Percentiles rank a stretch among this genome's conserved stretches.
phyloP scores from a whole-genome alignment of 2,888 invertebrate genomes.

The Scaptodrosophila latifasciaeformis region DNA sequence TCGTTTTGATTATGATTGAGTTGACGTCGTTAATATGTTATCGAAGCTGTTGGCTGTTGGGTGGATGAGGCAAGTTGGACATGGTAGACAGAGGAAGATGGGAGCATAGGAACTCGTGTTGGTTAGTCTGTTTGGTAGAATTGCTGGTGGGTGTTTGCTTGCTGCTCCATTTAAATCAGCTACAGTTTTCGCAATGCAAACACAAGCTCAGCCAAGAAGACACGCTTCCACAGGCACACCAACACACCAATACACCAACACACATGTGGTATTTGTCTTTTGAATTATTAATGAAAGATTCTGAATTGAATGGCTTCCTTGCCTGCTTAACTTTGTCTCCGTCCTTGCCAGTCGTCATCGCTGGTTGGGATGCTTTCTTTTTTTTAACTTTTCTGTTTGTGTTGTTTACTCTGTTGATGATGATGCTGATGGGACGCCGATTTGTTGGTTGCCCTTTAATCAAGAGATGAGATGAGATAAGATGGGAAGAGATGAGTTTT shows the following conservation, averaged over 20 bases:
- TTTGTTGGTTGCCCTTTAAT: slow-evolving; percentile 47
- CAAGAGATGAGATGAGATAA: slow-evolving; percentile 39
- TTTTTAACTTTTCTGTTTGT: slow-evolving; percentile 23
- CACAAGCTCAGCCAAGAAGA: slow-evolving; percentile 25
- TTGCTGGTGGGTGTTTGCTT: slow-evolving; percentile 27
- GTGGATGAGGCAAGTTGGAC: background rate
- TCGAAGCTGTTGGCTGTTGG: slow-evolving; percentile 31
- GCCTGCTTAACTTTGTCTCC: slow-evolving; percentile 1
- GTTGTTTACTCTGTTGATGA: background rate
- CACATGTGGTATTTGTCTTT: slow-evolving; percentile 68
- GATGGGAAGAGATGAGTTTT: slow-evolving; percentile 23
- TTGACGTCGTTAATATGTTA: slow-evolving; percentile 67
- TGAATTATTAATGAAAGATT: slow-evolving; percentile 74
- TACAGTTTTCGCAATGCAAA: slow-evolving; percentile 43
- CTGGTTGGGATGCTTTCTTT: slow-evolving; percentile 25
- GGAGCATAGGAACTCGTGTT: background rate
- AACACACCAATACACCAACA: no score
- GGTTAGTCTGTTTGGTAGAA: background rate
- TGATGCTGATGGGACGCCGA: slow-evolving; percentile 25
- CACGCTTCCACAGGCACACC: slow-evolving; percentile 7
- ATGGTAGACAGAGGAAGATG: no score
- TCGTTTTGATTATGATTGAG: slow-evolving; percentile 61
- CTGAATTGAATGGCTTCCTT: slow-evolving; percentile 43
- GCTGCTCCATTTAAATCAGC: slow-evolving; percentile 58
- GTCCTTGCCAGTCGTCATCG: background rate